Evolutionary conservation across 1,140 invertebrate genomes (phyloP), one percentile per base, ranked within the genome.

Genomic region (Dermatophagoides farinae): DNA sequence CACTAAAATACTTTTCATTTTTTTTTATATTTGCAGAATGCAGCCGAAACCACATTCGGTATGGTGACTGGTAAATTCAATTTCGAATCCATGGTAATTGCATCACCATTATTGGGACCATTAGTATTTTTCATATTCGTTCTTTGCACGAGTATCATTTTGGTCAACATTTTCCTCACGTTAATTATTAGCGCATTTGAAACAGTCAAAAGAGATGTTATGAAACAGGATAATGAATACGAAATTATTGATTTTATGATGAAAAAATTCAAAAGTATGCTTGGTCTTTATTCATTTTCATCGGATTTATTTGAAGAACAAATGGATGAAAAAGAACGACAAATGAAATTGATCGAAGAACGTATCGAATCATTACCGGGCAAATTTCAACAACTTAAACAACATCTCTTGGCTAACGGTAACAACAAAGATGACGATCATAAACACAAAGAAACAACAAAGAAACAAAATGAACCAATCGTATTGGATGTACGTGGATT

Each of bases 91-190:
- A 74, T 78, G 68, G 67, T 70, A 47, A 66, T 68, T 31, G 71
- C 71, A 6, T 66, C 70, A 31, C 72, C 73, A 8, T 53, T 76
- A 8, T 65, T 76, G 10, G 75, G 74, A 0, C 75, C 77, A 43
- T 39, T 77, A 6, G 70, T 76, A 18, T 75, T 78, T 63, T 76
- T 78, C 65, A 57, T 74, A 22, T 79, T 76, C 65, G 72, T 77
- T 41, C 64, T 79, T 0, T 67, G 72, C 6, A 72, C 75, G 50
- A 74, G 71, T 12, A 77, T 77, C 60, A 71, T 79, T 49, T 68
- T 78, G 20, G 69, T 79, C 59, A 79, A 78, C 66, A 76, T 79
- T 66, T 76, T 79, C 66, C 67, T 79, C 16, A 77, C 76, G 0
- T 77, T 79, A 61, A 72, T 79, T 38, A 75, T 77, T 39, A 73